Base-by-base conservation (phyloP, 37 sponge, comb jelly and placozoan genomes). In the Chondrilla cf. caribensis region DNA sequence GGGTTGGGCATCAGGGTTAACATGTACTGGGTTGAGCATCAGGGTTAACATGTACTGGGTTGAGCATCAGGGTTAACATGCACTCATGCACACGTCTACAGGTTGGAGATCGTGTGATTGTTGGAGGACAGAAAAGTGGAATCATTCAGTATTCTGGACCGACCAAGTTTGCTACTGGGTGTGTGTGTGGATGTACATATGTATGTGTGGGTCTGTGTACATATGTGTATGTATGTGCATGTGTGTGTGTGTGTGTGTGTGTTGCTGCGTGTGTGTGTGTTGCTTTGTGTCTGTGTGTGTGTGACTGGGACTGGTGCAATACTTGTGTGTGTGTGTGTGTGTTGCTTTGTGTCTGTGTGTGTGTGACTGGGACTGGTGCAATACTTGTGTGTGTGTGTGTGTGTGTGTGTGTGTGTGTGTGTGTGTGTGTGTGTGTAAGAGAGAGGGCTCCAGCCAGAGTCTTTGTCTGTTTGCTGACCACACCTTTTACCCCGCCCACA, bases 81-180 rank as follows among this genome's bases (percentile, higher is more conserved):
- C 29, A 62, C 29, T 22, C 15, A 62, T 62, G 64, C 29, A 62
- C 15, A 22, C 15, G 29, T 62, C 51, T 47, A 5, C 77, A 89
- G 85, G 79, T 85, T 38, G 90, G 90, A 2, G 90, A 89, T 66
- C 54, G 80, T 9, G 90, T 89, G 59, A 35, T 64, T 39, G 90
- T 81, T 43, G 67, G 68, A 33, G 90, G 83, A 22, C 70, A 54
- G 14, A 89, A 89, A 40, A 31, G 54, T 19, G 90, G 90, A 43
- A 54, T 38, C 3, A 54, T 89, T 29, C 70, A 82, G 5, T 89
- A 84, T 65, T 25, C 87, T 71, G 90, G 90, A 38, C 33, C 60
- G 8, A 79, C 86, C 29, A 54, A 79, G 31, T 89, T 89, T 73
- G 76, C 76, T 2, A 17, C 19, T 40, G 76, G 76, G 80, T 79